Evolutionary conservation across 2,888 invertebrate species (phyloP), one percentile per base, ranked within the genome.

Genomic region (Agonopterix heracliana): DNA sequence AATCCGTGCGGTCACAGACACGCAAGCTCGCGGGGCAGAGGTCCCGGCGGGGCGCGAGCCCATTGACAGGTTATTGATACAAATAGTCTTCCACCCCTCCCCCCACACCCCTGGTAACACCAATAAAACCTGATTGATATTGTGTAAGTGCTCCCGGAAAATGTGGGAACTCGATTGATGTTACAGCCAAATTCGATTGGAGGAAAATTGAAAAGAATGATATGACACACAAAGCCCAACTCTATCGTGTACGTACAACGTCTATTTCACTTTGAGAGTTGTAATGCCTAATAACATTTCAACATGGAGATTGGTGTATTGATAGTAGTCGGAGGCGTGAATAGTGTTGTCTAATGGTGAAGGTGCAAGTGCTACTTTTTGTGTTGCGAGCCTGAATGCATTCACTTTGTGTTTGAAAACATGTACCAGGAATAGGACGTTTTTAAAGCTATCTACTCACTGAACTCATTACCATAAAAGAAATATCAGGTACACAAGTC

Each of bases 61-160:
- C 86, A 89, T 90, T 89, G 89, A 90, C 90, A 89, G 87, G 89
- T 88, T 88, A 89, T 86, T 87, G 89, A 88, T 87, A 87, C 89
- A 86, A 89, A 88, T 87, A 82, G 84, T 80, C 81, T 64, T 68
- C 74, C 77, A 70, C 71, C 71, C 73, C 74, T 65, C 71, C 61
- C 73, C 71, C 61, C 63, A 57, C 66, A 54, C 56, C 68, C 81
- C 82, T 81, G 78, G 81, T 81, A 83, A 85, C 86, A 84, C 85
- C 87, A 87, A 88, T 87, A 88, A 88, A 88, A 88, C 84, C 85
- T 86, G 88, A 88, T 88, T 88, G 87, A 88, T 88, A 88, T 87
- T 87, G 88, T 87, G 86, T 86, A 87, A 87, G 88, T 87, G 87
- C 84, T 76, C 81, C 66, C 81, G 86, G 88, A 83, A 88, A 88